phyloP scores from a whole-genome alignment of 2,113 vertebrate species.

The Crypturellus undulatus region DNA sequence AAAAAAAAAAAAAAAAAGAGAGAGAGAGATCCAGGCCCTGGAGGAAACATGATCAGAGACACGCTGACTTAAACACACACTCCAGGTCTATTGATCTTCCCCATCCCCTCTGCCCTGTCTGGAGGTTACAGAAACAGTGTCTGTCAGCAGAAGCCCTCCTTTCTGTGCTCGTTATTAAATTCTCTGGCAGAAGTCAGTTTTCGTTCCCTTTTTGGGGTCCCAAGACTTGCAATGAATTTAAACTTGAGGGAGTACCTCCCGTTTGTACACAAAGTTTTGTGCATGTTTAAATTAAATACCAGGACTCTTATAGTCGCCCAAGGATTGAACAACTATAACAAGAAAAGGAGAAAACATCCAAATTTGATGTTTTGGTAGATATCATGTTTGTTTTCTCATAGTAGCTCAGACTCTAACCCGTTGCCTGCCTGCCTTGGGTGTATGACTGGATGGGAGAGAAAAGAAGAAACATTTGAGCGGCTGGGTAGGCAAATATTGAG shows the following conservation, averaged over 20 bases:
- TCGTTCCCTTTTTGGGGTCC: slow-evolving; percentile 14
- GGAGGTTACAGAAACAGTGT: slow-evolving; percentile 60
- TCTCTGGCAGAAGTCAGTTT: slow-evolving; percentile 4
- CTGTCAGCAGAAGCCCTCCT: slow-evolving; percentile 58
- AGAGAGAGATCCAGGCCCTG: neutral
- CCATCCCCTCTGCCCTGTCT: slow-evolving; percentile 38
- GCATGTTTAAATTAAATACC: neutral
- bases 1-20: neutral
- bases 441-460: neutral
- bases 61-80: neutral
- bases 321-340: neutral
- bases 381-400: neutral
- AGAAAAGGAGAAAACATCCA: neutral
- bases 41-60: slow-evolving; percentile 64
- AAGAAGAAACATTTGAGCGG: neutral
- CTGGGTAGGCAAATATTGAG: neutral
- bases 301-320: neutral
- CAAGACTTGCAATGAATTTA: slow-evolving; percentile 1
- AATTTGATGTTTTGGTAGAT: neutral
- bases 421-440: neutral
- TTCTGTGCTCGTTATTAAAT: slow-evolving; percentile 38
- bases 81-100: slow-evolving; percentile 52
- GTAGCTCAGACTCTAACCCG: neutral
- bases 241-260: neutral
- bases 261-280: neutral